Conservation (phyloP, 2,797 vertebrate species). For the Lutjanus campechanus region DNA sequence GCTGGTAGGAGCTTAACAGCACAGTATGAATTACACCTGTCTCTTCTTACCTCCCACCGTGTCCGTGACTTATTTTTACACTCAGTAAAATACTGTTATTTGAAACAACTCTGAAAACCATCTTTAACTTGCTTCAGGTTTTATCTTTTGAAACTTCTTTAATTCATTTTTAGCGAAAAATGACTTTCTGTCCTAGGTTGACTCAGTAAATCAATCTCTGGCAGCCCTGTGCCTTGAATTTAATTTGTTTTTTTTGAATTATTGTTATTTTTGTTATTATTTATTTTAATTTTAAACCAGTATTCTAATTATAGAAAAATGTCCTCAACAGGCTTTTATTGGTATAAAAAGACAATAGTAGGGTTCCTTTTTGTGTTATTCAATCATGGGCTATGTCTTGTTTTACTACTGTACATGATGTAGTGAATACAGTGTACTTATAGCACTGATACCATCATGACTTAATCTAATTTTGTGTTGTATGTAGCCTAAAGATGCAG, state of each 20-base stretch:
- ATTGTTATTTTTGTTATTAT: too few species aligned
- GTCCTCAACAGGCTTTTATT: not conserved
- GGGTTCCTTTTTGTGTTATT: not conserved
- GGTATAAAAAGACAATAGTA: not conserved
- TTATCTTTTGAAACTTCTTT: slow-evolving; percentile 13
- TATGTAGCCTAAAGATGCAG: not conserved
- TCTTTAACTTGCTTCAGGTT: slow-evolving; percentile 28
- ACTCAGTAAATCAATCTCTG: slow-evolving; percentile 4
- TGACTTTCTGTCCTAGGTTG: slow-evolving; percentile 3
- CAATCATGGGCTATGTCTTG: not conserved
- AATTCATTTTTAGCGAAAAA: slow-evolving; percentile 1
- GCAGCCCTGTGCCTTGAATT: not conserved
- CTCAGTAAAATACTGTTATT: slow-evolving; percentile 39
- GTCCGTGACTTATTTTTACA: not conserved
- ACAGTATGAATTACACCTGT: slow-evolving; percentile 12
- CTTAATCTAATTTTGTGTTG: slow-evolving; percentile 2
- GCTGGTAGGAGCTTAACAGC: slow-evolving; percentile 26
- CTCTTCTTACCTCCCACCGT: not conserved
- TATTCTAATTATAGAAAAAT: not conserved
- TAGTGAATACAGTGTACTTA: not conserved
- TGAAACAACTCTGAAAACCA: slow-evolving; percentile 19
- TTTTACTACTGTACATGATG: not conserved
- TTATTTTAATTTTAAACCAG: not conserved
- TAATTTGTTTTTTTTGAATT: not conserved
- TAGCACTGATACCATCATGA: slow-evolving; percentile 2